Evolutionary conservation across 1,140 invertebrate species (phyloP).

Genomic region (Drosophila lini): DNA sequence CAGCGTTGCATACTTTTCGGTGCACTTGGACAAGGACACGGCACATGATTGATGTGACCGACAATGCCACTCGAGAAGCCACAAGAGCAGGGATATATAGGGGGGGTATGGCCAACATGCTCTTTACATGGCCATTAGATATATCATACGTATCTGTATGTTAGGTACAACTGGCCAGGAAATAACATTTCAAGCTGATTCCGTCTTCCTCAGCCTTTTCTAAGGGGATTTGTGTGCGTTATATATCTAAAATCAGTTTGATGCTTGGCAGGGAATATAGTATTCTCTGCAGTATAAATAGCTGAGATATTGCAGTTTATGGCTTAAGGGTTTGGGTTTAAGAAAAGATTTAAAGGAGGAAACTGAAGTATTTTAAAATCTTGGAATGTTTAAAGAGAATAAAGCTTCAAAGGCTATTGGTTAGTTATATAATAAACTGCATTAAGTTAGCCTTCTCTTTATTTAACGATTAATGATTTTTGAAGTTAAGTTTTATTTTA

Average conservation of each 20-base stretch:
- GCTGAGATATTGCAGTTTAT: slow-evolving; percentile 9
- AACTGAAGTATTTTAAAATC: neutral
- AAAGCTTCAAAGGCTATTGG: neutral
- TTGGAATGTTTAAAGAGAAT: neutral
- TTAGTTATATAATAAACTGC: neutral
- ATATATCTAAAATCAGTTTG: slow-evolving; percentile 30
- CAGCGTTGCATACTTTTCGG: slow-evolving; percentile 43
- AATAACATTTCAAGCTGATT: slow-evolving; percentile 36
- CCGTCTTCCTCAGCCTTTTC: slow-evolving; percentile 16
- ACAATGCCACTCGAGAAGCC: slow-evolving; percentile 14
- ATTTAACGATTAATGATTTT: no score
- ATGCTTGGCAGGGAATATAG: slow-evolving; percentile 13
- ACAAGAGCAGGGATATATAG: no score
- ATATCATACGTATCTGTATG: slow-evolving; percentile 34
- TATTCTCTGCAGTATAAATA: slow-evolving; percentile 20
- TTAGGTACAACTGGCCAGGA: slow-evolving; percentile 14
- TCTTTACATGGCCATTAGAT: slow-evolving; percentile 49
- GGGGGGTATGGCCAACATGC: slow-evolving; percentile 10
- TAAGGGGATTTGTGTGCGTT: slow-evolving; percentile 30
- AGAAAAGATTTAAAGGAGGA: neutral
- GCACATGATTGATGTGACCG: slow-evolving; percentile 45
- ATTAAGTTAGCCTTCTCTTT: no score
- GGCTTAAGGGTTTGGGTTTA: neutral
- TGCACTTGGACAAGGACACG: slow-evolving; percentile 38
- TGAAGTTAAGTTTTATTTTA: neutral